Percentiles rank a stretch among this genome's conserved stretches.
Conservation (phyloP, 2,113 vertebrate species). For the Bujurquina vittata region DNA sequence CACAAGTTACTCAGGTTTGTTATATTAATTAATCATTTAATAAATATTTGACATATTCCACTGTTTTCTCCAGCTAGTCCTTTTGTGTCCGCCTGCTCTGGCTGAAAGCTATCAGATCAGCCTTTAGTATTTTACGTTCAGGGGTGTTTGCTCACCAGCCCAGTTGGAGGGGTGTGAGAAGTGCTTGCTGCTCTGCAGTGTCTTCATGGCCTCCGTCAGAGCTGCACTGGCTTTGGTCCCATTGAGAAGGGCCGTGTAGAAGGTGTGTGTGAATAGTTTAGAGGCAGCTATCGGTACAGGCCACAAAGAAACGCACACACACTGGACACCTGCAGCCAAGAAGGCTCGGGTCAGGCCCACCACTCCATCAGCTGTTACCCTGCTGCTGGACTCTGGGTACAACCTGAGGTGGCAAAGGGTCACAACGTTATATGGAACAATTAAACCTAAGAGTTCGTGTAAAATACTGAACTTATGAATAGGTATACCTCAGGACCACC, state of each 20-base stretch:
- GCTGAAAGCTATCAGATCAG: neutral
- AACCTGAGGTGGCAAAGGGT: conserved; percentile 64
- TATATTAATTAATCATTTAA: too few species aligned
- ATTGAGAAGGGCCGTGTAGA: conserved; percentile 89
- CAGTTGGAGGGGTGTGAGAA: conserved; percentile 95
- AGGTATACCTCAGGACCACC: conserved; percentile 85
- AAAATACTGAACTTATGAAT: neutral
- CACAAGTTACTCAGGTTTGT: too few species aligned
- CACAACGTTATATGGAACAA: neutral
- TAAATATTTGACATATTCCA: neutral
- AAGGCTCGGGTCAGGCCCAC: conserved; percentile 92
- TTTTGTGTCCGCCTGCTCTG: neutral
- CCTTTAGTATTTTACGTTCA: neutral
- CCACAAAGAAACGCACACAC: conserved; percentile 93
- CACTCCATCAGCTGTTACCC: conserved; percentile 89
- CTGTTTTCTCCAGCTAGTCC: neutral
- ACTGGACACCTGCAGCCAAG: conserved; percentile 90
- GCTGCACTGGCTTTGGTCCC: conserved; percentile 91
- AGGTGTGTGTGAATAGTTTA: conserved; percentile 90
- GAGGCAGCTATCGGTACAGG: conserved; percentile 89
- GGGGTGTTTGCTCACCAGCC: conserved; percentile 84
- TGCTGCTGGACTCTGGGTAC: conserved; percentile 89
- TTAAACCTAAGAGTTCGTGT: neutral
- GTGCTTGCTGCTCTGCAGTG: conserved; percentile 90
- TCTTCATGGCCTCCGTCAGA: conserved; percentile 92